Conservation (phyloP, 2,113 vertebrate genomes). For the Hemiprocne comata region DNA sequence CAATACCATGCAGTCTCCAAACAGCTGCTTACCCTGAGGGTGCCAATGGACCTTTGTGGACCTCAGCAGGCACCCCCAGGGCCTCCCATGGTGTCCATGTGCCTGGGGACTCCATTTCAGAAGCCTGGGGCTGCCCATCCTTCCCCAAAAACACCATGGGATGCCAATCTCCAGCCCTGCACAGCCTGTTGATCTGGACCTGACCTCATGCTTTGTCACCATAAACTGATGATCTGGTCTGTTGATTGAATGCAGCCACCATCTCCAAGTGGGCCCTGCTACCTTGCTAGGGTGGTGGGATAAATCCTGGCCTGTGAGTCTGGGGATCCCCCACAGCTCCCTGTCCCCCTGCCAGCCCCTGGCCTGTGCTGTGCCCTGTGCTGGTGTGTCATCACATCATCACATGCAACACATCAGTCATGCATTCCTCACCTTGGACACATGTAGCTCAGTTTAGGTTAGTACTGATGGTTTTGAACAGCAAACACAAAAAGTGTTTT, state of each 20-base stretch:
- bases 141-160: rapidly evolving
- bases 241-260: neutral
- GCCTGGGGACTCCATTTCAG: neutral
- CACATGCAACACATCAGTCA: rapidly evolving
- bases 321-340: neutral
- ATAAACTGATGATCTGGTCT: neutral
- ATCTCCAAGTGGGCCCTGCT: neutral
- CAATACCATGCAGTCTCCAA: neutral
- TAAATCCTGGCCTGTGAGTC: neutral
- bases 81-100: neutral
- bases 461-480: neutral
- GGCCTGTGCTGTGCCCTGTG: rapidly evolving
- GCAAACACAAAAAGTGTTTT: neutral
- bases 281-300: neutral
- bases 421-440: neutral
- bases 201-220: neutral
- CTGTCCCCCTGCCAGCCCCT: neutral
- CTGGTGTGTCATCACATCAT: no score
- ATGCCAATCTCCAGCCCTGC: neutral
- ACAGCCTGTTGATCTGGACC: neutral
- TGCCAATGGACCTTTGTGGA: neutral
- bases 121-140: neutral
- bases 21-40: neutral
- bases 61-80: neutral
- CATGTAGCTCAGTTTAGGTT: neutral